phyloP scores from a whole-genome alignment of 2,888 invertebrate species.

The Stenchaetothrips biformis region DNA sequence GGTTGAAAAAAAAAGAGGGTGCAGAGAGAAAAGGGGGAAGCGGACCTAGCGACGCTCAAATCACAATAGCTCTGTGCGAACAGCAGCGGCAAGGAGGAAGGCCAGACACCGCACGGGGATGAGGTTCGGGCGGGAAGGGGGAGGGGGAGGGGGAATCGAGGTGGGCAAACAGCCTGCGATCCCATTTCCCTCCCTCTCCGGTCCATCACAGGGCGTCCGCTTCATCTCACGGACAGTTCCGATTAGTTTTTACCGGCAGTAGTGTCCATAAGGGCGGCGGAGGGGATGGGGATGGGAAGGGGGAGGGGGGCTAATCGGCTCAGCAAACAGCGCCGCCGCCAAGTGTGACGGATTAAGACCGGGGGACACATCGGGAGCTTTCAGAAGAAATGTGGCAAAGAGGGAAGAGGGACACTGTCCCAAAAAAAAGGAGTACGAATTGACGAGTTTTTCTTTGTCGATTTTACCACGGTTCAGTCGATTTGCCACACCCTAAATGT shows the following conservation, averaged over 20 bases:
- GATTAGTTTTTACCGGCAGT: conserved; percentile 18
- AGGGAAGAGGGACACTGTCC: background rate
- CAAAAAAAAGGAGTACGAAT: conserved; percentile 12
- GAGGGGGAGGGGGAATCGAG: conserved; percentile 11
- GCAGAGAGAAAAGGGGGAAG: background rate
- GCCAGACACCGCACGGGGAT: background rate
- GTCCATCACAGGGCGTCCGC: background rate
- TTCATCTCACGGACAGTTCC: background rate
- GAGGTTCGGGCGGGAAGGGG: background rate
- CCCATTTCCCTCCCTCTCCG: background rate
- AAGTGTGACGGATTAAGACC: conserved; percentile 16
- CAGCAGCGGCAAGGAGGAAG: background rate
- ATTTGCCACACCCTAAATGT: too few species aligned
- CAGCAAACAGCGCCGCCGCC: background rate
- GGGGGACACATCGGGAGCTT: background rate
- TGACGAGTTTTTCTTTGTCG: too few species aligned
- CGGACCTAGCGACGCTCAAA: conserved; percentile 4
- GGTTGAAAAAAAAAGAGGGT: background rate
- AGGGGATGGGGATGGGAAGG: conserved; percentile 4
- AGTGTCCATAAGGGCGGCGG: conserved; percentile 26
- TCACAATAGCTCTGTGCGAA: background rate
- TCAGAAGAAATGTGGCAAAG: background rate
- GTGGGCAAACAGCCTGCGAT: background rate
- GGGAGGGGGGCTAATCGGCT: background rate
- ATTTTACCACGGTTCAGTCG: too few species aligned